phyloP scores from a whole-genome alignment of 2,797 vertebrate species.

The Hyperoplus lanceolatus region DNA sequence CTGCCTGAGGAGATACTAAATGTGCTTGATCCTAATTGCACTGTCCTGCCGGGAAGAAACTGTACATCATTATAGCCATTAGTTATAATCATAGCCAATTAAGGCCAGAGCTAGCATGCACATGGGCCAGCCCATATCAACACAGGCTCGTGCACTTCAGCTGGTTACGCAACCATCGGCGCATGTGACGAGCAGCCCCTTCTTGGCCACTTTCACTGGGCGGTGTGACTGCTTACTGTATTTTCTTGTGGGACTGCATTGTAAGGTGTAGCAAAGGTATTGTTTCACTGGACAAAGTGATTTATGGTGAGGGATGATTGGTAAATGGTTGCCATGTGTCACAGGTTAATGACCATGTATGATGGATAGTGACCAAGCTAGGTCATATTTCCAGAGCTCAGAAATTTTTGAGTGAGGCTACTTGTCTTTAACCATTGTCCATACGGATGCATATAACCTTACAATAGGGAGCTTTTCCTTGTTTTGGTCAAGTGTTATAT shows the following conservation, averaged over 20 bases:
- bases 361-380: conserved; percentile 67
- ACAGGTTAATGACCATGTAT: conserved; percentile 64
- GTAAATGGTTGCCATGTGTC: conserved; percentile 54
- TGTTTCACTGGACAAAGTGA: conserved; percentile 59
- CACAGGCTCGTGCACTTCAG: conserved; percentile 23
- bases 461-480: conserved; percentile 8
- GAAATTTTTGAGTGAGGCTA: conserved; percentile 31
- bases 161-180: conserved; percentile 37
- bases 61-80: conserved; percentile 90
- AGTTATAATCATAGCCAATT: conserved; percentile 90
- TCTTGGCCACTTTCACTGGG: neutral
- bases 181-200: conserved; percentile 30
- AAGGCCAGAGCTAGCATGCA: conserved; percentile 78
- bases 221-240: conserved; percentile 8
- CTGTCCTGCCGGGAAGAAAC: conserved; percentile 88
- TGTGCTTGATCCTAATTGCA: conserved; percentile 90
- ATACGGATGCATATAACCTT: conserved; percentile 1
- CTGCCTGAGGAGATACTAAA: conserved; percentile 87
- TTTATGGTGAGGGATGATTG: conserved; percentile 62
- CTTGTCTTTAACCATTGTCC: conserved; percentile 7
- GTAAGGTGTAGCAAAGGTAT: conserved; percentile 27
- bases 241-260: conserved; percentile 47
- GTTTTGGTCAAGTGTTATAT: conserved; percentile 43
- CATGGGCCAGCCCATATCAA: conserved; percentile 48
- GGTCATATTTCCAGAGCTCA: conserved; percentile 53